phyloP scores from a whole-genome alignment of 2,113 vertebrate species.

The Mustelus asterias region DNA sequence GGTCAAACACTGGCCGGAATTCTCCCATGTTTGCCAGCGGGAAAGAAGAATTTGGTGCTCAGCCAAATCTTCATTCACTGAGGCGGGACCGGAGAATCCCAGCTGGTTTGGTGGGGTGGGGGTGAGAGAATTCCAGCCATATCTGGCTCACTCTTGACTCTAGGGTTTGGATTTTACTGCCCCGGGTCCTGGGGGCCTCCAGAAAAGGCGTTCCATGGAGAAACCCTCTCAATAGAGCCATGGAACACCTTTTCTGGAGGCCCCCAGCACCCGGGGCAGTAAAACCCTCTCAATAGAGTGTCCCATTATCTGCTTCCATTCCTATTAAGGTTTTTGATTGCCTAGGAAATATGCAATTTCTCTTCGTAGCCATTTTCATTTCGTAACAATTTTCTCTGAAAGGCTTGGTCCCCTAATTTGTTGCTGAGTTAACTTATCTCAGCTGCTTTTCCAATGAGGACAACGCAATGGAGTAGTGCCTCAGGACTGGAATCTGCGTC shows the following conservation, averaged over 20 bases:
- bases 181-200: no score
- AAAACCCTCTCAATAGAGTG: no score
- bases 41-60: no score
- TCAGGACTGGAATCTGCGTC: neutral
- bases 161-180: neutral
- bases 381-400: neutral
- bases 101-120: no score
- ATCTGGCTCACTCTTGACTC: neutral
- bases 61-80: no score
- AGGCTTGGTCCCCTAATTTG: neutral
- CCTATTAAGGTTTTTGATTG: neutral
- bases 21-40: no score
- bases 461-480: neutral
- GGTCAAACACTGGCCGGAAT: neutral
- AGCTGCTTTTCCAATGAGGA: neutral
- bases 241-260: no score
- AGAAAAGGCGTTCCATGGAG: no score
- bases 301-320: neutral
- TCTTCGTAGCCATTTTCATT: neutral
- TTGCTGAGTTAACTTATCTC: neutral
- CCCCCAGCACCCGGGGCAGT: no score
- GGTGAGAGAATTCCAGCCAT: no score
- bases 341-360: neutral
- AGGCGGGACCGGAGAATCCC: no score
- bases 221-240: neutral